Evolutionary conservation across 2,113 vertebrate species (phyloP).

Genomic region (Megaceryle maxima): DNA sequence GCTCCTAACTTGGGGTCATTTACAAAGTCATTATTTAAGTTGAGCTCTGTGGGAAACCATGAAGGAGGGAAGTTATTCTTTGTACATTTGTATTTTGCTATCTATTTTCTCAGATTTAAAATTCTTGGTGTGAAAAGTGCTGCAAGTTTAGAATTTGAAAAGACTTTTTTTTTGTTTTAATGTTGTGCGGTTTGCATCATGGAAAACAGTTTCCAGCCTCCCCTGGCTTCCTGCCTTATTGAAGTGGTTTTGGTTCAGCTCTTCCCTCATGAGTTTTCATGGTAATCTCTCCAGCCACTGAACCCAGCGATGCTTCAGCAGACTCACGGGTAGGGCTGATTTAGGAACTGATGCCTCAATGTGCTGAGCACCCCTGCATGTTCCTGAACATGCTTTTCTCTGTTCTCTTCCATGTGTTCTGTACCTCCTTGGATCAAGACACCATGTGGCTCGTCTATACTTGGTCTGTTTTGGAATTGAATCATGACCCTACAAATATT

Average conservation of each 20-base stretch:
- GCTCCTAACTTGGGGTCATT: neutral
- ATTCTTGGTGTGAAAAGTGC: neutral
- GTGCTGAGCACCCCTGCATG: neutral
- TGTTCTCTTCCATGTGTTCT: neutral
- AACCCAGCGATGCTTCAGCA: neutral
- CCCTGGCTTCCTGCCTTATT: neutral
- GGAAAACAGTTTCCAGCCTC: neutral
- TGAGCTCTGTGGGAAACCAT: neutral
- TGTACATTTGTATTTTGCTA: neutral
- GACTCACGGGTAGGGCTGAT: neutral
- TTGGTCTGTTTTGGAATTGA: neutral
- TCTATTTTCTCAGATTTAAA: neutral
- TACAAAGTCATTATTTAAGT: neutral
- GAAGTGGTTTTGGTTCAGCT: neutral
- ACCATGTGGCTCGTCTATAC: neutral
- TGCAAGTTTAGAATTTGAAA: neutral
- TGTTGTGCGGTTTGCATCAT: accelerated
- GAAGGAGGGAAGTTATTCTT: neutral
- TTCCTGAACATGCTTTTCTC: neutral
- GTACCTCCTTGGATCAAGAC: neutral
- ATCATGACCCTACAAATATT: neutral
- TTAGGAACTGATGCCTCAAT: neutral
- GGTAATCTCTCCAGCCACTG: neutral
- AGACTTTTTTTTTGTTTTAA: no score
- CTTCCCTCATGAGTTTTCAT: accelerated